Evolutionary conservation across 2,888 invertebrate species (phyloP), one percentile per base, ranked within the genome.

Genomic region (Papilio demoleus): DNA sequence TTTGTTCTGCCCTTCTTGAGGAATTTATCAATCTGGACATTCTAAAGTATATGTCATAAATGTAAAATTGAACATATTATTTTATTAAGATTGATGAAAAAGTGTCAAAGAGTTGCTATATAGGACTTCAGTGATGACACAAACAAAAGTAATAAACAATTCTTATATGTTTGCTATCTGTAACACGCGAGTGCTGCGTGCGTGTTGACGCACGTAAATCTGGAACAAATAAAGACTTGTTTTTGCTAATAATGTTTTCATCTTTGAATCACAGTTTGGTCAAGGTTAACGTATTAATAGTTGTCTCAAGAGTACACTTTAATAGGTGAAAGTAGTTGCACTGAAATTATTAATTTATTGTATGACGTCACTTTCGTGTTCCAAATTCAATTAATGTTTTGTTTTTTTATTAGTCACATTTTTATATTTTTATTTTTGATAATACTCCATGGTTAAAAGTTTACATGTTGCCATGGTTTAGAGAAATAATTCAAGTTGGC

Each of bases 151-250:
- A 8, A 50, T 50, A 65, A 67, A 61, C 56, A 61, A 65, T 64
- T 68, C 40, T 70, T 68, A 62, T 47, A 45, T 24, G 19, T 12
- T 17, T 22, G 67, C 61, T 73, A 73, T 72, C 68, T 31, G 42
- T n/a, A 36, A 50, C 82, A 82, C 76, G 83, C 76, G 65, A 36
- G 61, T 4, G 45, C 12, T 63, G 73, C 82, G 79, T 84, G 83
- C 65, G 40, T 45, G 42, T 42, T 76, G 77, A 76, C 72, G 72
- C 45, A 70, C 73, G 73, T 73, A 72, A 69, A 71, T 70, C 70
- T 80, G 67, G 75, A 76, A 19, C 79, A 73, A 61, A 68, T 76
- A 74, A 74, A 74, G 72, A 72, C 70, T 70, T 77, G 74, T 76
- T 76, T 74, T 78, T 72, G 69, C 74, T 70, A 42, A 38, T 34